These are phyloP conservation scores for Hyppa rectilinea DNA, from an alignment of 2,888 invertebrate species.

Conservation along the genomic window DNA sequence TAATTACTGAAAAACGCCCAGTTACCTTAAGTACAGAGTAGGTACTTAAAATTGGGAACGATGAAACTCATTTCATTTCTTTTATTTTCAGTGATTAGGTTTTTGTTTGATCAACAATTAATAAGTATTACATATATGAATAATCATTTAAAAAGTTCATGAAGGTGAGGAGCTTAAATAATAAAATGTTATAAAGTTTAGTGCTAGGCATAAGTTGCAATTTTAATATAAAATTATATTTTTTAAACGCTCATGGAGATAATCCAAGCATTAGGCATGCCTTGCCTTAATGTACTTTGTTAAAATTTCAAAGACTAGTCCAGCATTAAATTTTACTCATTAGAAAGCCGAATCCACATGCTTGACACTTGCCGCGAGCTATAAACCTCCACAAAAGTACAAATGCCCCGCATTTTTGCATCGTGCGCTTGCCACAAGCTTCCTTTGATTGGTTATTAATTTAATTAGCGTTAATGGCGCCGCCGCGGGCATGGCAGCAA, in stretches of 20 bases:
- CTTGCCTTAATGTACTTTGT: conserved; percentile 58
- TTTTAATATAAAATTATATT: not conserved
- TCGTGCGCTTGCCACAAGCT: not conserved
- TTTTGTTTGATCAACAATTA: conserved; percentile 58
- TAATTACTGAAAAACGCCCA: conserved; percentile 8
- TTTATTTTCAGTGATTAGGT: conserved; percentile 77
- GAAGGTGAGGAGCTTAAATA: conserved; percentile 63
- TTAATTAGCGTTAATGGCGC: too few species aligned
- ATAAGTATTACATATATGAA: conserved; percentile 30
- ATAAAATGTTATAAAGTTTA: conserved; percentile 38
- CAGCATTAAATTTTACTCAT: conserved; percentile 26
- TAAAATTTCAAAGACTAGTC: conserved; percentile 21
- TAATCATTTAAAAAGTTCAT: conserved; percentile 50
- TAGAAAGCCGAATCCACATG: not conserved
- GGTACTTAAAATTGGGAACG: conserved; percentile 1
- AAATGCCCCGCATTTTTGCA: not conserved
- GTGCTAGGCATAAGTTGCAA: conserved; percentile 33
- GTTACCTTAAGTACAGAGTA: not conserved
- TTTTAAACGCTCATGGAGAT: not conserved
- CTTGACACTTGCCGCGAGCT: not conserved
- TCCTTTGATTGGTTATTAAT: too few species aligned
- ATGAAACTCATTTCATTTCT: conserved; percentile 52
- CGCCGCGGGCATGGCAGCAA: not conserved
- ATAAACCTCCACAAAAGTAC: not conserved
- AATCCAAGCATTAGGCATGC: conserved; percentile 41